phyloP scores from a whole-genome alignment of 1,140 invertebrate genomes.

The Leptinotarsa lineolata region DNA sequence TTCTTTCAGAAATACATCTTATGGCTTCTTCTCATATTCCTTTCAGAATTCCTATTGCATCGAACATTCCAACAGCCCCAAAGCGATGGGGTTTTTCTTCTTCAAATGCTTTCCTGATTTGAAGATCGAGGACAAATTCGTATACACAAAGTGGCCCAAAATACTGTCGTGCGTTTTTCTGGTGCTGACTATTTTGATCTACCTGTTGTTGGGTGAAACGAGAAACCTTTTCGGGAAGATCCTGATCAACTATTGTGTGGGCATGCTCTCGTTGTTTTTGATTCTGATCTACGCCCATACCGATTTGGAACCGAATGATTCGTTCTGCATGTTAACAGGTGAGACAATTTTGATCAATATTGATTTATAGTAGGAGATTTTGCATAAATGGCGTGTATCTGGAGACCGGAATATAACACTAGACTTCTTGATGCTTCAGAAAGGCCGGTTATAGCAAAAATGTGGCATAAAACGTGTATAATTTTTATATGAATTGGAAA shows the following conservation, averaged over 20 bases:
- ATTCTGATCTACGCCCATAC: slow-evolving; percentile 14
- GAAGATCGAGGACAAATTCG: slow-evolving; percentile 14
- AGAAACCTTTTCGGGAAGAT: slow-evolving; percentile 30
- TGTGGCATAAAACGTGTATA: too few relatives aligned
- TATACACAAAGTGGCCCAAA: slow-evolving; percentile 22
- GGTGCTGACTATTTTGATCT: slow-evolving; percentile 20
- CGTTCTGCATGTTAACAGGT: slow-evolving; percentile 5
- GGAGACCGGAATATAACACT: too few relatives aligned
- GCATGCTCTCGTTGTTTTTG: slow-evolving; percentile 5
- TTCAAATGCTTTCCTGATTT: slow-evolving; percentile 18
- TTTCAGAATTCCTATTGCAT: slow-evolving; percentile 24
- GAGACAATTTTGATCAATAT: background rate
- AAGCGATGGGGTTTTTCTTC: slow-evolving; percentile 15
- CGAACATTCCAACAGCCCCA: slow-evolving; percentile 17
- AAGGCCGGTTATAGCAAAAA: too few relatives aligned
- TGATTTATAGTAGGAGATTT: too few relatives aligned
- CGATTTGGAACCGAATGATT: background rate
- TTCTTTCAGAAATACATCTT: too few relatives aligned
- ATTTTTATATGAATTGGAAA: too few relatives aligned
- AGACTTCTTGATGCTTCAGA: too few relatives aligned
- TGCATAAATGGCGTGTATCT: too few relatives aligned
- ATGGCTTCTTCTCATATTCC: too few relatives aligned
- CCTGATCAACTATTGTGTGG: slow-evolving; percentile 28
- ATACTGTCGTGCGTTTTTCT: slow-evolving; percentile 28
- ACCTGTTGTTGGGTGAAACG: slow-evolving; percentile 20